These are phyloP conservation scores for Mycalesis mineus DNA, from an alignment of 2,888 invertebrate genomes.

Conservation along the genomic window DNA sequence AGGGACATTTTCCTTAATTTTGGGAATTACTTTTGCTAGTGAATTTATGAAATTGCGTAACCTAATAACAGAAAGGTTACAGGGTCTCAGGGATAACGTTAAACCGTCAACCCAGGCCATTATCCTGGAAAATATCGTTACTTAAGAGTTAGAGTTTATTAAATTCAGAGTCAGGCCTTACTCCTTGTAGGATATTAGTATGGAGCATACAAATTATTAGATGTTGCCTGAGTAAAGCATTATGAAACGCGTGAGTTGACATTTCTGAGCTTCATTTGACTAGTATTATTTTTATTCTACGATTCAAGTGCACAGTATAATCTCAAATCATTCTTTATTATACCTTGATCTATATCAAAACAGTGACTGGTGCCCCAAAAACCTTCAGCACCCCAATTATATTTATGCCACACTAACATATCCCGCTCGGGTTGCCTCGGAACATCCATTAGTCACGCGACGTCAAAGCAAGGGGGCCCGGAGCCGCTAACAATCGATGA, in stretches of 20 bases:
- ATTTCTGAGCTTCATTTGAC: too few species aligned
- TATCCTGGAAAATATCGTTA: too few species aligned
- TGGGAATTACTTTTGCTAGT: neutral
- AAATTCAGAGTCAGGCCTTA: too few species aligned
- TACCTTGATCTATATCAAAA: neutral
- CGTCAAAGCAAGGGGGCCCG: constrained; percentile 51
- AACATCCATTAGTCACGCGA: constrained; percentile 53
- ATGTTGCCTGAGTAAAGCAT: too few species aligned
- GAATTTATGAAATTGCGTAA: neutral
- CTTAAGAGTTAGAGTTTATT: too few species aligned
- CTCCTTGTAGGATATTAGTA: too few species aligned
- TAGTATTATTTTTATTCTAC: too few species aligned
- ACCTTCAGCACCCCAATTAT: constrained; percentile 18
- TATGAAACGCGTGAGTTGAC: too few species aligned
- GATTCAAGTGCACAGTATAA: too few species aligned
- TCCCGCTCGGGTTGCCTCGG: constrained; percentile 33
- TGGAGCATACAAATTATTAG: too few species aligned
- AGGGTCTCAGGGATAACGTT: neutral
- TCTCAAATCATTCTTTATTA: neutral
- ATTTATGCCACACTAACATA: constrained; percentile 11
- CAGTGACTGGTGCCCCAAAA: neutral
- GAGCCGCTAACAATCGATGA: constrained; percentile 32
- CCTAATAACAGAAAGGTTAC: neutral
- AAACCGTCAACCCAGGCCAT: too few species aligned
- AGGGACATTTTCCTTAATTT: neutral